Evolutionary conservation across 1,140 invertebrate genomes (phyloP).

Genomic region (Arion vulgaris): DNA sequence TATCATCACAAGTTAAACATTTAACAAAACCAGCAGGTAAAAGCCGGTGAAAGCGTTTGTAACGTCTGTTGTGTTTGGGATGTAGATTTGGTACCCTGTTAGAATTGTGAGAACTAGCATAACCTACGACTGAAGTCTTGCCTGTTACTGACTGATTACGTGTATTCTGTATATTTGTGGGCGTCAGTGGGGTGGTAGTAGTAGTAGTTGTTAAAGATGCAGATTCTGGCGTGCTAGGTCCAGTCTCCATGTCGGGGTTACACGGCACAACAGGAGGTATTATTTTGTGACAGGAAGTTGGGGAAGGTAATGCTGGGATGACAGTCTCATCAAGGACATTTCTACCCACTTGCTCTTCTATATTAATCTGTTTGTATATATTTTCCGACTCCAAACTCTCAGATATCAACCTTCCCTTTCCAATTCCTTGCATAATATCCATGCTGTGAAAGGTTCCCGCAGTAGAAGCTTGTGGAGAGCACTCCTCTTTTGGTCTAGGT

Average conservation of each 20-base stretch:
- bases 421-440: background rate
- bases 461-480: background rate
- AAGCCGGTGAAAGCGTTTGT: background rate
- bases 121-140: background rate
- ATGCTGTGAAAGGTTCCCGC: slow-evolving; percentile 17
- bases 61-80: slow-evolving; percentile 2
- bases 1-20: background rate
- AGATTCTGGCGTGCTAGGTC: background rate
- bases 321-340: background rate
- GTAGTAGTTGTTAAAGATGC: background rate
- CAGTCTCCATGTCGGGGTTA: slow-evolving; percentile 13
- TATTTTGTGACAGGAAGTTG: background rate
- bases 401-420: background rate
- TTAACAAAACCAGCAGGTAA: background rate
- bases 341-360: no score
- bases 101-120: background rate
- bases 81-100: background rate
- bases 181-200: background rate
- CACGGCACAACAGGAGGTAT: background rate
- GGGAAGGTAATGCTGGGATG: background rate
- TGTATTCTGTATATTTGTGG: background rate
- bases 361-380: slow-evolving; percentile 1
- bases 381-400: background rate
- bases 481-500: slow-evolving; percentile 41
- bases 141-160: background rate